These are phyloP conservation scores for Acrocephalus scirpaceus DNA, from an alignment of 2,797 vertebrate genomes.

Conservation along the genomic window DNA sequence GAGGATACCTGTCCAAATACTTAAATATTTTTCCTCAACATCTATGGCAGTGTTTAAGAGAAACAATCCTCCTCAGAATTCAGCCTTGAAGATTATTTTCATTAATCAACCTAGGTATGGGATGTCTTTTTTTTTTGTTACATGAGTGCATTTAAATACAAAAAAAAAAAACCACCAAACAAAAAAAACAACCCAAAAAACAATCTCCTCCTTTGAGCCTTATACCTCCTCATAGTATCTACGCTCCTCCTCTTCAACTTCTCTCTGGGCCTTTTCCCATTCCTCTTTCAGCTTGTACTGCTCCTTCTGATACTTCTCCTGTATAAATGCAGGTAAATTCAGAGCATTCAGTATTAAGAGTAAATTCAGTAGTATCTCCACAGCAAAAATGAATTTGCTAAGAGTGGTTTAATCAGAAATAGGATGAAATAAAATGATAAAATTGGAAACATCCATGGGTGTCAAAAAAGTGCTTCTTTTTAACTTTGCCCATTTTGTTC, in stretches of 20 bases:
- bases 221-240: conserved; percentile 95
- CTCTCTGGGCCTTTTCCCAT: conserved; percentile 95
- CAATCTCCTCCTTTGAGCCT: background rate
- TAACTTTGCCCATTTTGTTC: background rate
- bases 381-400: background rate
- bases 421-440: background rate
- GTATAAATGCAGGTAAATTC: background rate
- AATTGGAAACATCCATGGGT: background rate
- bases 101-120: background rate
- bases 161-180: too few species aligned
- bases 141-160: rapidly evolving
- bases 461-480: background rate
- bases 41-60: background rate
- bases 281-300: conserved; percentile 95
- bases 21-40: background rate
- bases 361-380: background rate
- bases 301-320: conserved; percentile 94
- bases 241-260: conserved; percentile 94
- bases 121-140: background rate
- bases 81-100: background rate
- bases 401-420: background rate
- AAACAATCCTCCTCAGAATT: background rate
- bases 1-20: conserved; percentile 21
- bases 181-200: background rate
- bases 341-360: background rate